These are phyloP conservation scores for Heliangelus exortis DNA, from an alignment of 2,797 vertebrate genomes.

Conservation along the genomic window DNA sequence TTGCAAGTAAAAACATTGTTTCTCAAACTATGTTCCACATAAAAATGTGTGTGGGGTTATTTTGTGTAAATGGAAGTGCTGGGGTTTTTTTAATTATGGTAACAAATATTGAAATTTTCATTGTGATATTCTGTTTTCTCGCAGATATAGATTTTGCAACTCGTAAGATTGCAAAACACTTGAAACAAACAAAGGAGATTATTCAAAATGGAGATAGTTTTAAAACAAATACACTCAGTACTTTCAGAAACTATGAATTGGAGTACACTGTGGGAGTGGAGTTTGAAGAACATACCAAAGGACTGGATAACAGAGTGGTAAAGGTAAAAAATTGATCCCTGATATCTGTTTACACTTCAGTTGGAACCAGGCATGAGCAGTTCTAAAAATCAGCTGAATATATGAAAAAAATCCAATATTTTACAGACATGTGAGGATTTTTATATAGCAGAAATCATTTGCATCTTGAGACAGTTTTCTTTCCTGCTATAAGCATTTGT, in stretches of 20 bases:
- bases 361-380: neutral
- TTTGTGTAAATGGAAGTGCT: neutral
- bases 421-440: neutral
- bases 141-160: slow-evolving; percentile 93
- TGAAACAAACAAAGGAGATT: slow-evolving; percentile 90
- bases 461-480: neutral
- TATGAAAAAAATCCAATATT: neutral
- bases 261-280: slow-evolving; percentile 87
- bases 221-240: slow-evolving; percentile 89
- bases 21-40: neutral
- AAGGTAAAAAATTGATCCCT: slow-evolving; percentile 76
- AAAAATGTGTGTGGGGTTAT: too few relatives aligned
- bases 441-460: slow-evolving; percentile 11
- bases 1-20: neutral
- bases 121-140: slow-evolving; percentile 14
- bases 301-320: slow-evolving; percentile 85
- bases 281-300: slow-evolving; percentile 91
- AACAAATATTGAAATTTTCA: slow-evolving; percentile 18
- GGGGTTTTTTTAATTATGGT: neutral
- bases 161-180: slow-evolving; percentile 87
- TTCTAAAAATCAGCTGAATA: neutral
- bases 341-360: neutral
- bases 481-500: neutral
- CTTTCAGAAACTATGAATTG: slow-evolving; percentile 90
- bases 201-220: slow-evolving; percentile 88